Conservation (phyloP, 2,113 vertebrate species). For the Sorex fumeus region DNA sequence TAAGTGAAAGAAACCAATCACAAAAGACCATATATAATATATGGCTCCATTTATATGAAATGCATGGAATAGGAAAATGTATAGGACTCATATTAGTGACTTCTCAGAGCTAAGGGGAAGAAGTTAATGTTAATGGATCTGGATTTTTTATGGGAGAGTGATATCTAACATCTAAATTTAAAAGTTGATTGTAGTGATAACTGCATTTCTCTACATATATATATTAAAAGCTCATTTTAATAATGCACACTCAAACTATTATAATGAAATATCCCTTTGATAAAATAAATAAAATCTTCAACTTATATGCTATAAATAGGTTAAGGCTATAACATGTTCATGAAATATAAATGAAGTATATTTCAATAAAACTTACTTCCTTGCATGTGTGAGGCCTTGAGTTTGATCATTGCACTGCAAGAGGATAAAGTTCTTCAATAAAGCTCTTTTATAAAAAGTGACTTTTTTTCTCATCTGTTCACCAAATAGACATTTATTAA, state of each 20-base stretch:
- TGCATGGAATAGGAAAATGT: neutral
- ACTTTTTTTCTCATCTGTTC: conserved; percentile 47
- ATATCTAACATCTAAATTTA: neutral
- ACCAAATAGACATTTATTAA: conserved; percentile 30
- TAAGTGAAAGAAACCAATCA: neutral
- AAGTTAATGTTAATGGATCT: neutral
- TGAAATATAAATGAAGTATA: neutral
- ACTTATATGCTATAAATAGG: neutral
- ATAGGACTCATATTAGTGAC: neutral
- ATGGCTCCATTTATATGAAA: conserved; percentile 1
- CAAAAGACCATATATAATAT: neutral
- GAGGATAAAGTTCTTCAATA: neutral
- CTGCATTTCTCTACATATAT: neutral
- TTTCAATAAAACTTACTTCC: neutral
- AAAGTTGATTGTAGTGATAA: neutral
- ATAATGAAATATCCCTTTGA: too few relatives aligned
- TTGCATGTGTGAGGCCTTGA: too few relatives aligned
- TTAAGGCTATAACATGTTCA: neutral
- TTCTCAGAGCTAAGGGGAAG: neutral
- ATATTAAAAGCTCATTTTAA: neutral
- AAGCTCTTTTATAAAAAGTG: neutral
- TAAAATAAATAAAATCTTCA: neutral
- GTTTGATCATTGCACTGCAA: neutral
- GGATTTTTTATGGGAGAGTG: neutral
- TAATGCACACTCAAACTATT: too few relatives aligned